phyloP scores from a whole-genome alignment of 1,140 invertebrate genomes.

The Lutraria rhynchaena region DNA sequence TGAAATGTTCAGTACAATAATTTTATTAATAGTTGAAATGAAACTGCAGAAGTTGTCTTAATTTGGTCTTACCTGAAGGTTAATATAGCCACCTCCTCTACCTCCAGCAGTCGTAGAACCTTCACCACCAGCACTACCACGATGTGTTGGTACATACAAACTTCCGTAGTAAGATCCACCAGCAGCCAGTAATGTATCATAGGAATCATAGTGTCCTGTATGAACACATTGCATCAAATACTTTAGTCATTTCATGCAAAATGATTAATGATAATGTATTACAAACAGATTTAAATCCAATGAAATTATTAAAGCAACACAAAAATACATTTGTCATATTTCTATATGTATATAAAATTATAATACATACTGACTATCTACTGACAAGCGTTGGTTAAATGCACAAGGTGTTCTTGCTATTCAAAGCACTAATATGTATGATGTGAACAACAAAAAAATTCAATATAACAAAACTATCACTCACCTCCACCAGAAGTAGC shows the following conservation, averaged over 20 bases:
- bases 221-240: neutral
- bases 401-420: neutral
- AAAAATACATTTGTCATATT: no score
- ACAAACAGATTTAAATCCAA: no score
- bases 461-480: neutral
- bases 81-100: slow-evolving; percentile 71
- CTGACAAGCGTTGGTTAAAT: neutral
- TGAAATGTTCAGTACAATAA: no score
- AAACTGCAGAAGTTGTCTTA: slow-evolving; percentile 9
- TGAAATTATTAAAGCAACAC: no score
- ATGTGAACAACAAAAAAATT: no score
- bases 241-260: neutral
- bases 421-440: no score
- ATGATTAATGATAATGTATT: no score
- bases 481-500: slow-evolving; percentile 18
- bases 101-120: slow-evolving; percentile 46
- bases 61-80: slow-evolving; percentile 55
- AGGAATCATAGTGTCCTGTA: slow-evolving; percentile 16
- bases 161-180: slow-evolving; percentile 73
- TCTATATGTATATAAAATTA: no score
- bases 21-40: no score
- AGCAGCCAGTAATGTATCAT: slow-evolving; percentile 26
- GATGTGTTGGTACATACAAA: slow-evolving; percentile 59
- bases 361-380: neutral
- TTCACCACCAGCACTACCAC: slow-evolving; percentile 70